Evolutionary conservation across 1,140 invertebrate genomes (phyloP).

Genomic region (Solen grandis): DNA sequence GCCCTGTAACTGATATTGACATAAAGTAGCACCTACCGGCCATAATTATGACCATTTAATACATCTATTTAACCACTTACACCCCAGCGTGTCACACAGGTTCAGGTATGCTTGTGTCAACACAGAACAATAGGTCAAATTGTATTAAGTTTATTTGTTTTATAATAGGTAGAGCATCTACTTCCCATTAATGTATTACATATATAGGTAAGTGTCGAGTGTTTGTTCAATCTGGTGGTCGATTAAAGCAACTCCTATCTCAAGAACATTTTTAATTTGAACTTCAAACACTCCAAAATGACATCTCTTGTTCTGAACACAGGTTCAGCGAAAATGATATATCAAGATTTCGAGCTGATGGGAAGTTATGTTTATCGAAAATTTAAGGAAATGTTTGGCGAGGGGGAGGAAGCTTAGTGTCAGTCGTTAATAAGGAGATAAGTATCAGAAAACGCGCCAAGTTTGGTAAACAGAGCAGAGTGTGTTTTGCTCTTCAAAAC

Average conservation of each 20-base stretch:
- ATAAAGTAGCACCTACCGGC: no score
- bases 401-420: conserved; percentile 49
- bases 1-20: no score
- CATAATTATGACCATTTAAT: no score
- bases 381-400: no score
- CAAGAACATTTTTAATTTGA: background rate
- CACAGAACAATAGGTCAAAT: background rate
- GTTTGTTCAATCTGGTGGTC: background rate
- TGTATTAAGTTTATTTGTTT: background rate
- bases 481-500: conserved; percentile 54
- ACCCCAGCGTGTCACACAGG: no score
- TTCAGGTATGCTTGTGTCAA: no score
- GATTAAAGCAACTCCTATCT: background rate
- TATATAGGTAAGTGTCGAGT: background rate
- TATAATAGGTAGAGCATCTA: background rate
- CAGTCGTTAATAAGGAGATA: conserved; percentile 31
- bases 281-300: background rate
- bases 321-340: background rate
- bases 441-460: conserved; percentile 38
- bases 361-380: no score
- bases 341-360: background rate
- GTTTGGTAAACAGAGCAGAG: conserved; percentile 45
- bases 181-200: background rate
- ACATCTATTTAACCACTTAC: no score
- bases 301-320: background rate